A percentile compares a stretch with the other conserved stretches of the same genome.
phyloP scores from a whole-genome alignment of 1,140 invertebrate species.

The Epicauta chinensis region DNA sequence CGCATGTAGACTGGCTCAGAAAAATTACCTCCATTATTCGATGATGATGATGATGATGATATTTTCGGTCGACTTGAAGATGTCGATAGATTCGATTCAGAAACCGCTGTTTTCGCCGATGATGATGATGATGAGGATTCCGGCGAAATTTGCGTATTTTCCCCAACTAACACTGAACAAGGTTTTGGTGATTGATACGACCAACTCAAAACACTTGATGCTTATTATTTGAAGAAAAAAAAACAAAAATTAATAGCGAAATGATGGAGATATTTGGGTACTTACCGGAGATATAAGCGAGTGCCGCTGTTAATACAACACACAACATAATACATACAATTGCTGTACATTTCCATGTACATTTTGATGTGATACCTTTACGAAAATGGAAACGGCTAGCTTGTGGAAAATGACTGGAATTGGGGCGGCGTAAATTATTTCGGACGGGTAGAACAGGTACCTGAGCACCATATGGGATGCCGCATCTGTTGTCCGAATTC shows the following conservation, averaged over 20 bases:
- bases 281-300: slow-evolving; percentile 84
- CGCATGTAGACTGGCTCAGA: slow-evolving; percentile 25
- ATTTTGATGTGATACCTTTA: slow-evolving; percentile 78
- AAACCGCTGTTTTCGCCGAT: slow-evolving; percentile 56
- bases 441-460: slow-evolving; percentile 67
- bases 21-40: slow-evolving; percentile 52
- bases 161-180: slow-evolving; percentile 76
- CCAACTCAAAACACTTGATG: slow-evolving; percentile 73
- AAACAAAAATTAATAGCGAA: background rate
- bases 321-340: slow-evolving; percentile 78
- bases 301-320: slow-evolving; percentile 69
- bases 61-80: slow-evolving; percentile 49
- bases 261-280: slow-evolving; percentile 1
- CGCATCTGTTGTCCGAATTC: slow-evolving; percentile 64
- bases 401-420: slow-evolving; percentile 55
- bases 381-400: slow-evolving; percentile 75
- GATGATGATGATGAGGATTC: too few relatives aligned
- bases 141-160: slow-evolving; percentile 57
- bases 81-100: slow-evolving; percentile 57
- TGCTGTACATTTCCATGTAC: slow-evolving; percentile 85
- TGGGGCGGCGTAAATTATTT: slow-evolving; percentile 59
- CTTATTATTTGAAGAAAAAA: slow-evolving; percentile 38
- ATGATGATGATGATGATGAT: slow-evolving; percentile 44
- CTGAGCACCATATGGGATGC: slow-evolving; percentile 57
- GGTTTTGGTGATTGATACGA: slow-evolving; percentile 72